phyloP scores from a whole-genome alignment of 2,888 invertebrate species.

The Meta bourneti region DNA sequence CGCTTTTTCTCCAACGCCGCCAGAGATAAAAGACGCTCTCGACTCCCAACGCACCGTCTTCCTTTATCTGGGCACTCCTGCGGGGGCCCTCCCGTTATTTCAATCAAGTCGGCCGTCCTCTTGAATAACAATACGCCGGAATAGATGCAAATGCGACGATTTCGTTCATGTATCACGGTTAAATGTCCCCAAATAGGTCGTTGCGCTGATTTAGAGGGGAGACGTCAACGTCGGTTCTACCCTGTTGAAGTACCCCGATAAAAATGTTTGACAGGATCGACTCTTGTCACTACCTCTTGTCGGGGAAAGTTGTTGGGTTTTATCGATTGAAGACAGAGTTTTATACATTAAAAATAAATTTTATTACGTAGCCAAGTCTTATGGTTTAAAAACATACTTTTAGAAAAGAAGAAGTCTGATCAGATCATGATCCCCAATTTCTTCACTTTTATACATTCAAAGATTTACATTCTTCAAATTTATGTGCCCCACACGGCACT shows the following conservation, averaged over 20 bases:
- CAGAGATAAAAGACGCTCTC: slow-evolving; percentile 3
- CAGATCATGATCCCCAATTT: too few relatives aligned
- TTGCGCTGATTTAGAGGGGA: slow-evolving; percentile 58
- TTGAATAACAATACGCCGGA: slow-evolving; percentile 59
- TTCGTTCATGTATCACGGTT: slow-evolving; percentile 59
- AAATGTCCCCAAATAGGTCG: slow-evolving; percentile 64
- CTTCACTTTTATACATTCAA: too few relatives aligned
- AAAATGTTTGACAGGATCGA: slow-evolving; percentile 32
- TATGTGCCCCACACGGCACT: too few relatives aligned
- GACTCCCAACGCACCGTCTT: background rate
- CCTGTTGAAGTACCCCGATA: slow-evolving; percentile 47
- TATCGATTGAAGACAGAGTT: too few relatives aligned
- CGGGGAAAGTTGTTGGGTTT: too few relatives aligned
- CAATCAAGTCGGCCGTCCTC: slow-evolving; percentile 49
- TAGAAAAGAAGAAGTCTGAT: too few relatives aligned
- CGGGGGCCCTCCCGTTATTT: slow-evolving; percentile 27
- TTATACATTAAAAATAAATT: too few relatives aligned
- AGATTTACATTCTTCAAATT: too few relatives aligned
- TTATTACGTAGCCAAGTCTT: too few relatives aligned
- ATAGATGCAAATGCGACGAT: slow-evolving; percentile 65
- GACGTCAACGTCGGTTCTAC: slow-evolving; percentile 48
- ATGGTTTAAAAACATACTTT: too few relatives aligned
- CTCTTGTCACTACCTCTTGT: too few relatives aligned
- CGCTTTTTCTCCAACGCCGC: background rate
- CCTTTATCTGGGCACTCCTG: slow-evolving; percentile 34